A percentile compares a stretch with the other conserved stretches of the same genome.
These are phyloP conservation scores for Hirtodrosophila duncani DNA, from an alignment of 2,888 invertebrate genomes.

Conservation along the genomic window DNA sequence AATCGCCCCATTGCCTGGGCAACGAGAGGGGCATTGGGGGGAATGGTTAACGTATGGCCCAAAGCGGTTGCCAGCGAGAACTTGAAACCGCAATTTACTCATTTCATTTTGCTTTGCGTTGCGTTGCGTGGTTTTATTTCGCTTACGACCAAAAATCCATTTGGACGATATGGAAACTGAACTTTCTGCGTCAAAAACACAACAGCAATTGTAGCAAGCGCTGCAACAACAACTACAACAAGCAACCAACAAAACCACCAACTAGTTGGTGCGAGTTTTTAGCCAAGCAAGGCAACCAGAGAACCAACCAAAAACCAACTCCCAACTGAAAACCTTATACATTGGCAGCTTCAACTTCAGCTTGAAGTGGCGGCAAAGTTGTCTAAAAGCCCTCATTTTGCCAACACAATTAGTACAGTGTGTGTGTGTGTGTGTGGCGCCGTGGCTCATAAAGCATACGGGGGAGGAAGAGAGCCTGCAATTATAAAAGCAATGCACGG, in stretches of 20 bases:
- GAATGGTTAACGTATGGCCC: neutral
- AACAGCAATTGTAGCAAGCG: constrained; percentile 5
- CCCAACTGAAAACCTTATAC: constrained; percentile 41
- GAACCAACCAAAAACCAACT: constrained; percentile 47
- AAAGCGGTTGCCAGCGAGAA: constrained; percentile 41
- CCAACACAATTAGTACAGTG: constrained; percentile 4
- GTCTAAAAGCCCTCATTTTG: constrained; percentile 53
- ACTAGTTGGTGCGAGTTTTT: neutral
- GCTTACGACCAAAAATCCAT: constrained; percentile 67
- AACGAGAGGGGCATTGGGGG: constrained; percentile 24
- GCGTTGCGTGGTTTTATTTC: constrained; percentile 61
- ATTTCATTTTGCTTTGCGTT: constrained; percentile 59
- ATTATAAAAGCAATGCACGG: constrained; percentile 66
- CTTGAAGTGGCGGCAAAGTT: constrained; percentile 62
- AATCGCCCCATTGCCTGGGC: constrained; percentile 36
- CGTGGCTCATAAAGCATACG: constrained; percentile 67
- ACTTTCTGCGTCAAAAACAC: constrained; percentile 52
- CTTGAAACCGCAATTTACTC: constrained; percentile 71
- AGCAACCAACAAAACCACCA: constrained; percentile 2
- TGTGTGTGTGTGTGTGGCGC: constrained; percentile 50
- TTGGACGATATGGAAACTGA: constrained; percentile 44
- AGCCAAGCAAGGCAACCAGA: constrained; percentile 21
- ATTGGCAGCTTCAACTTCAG: constrained; percentile 14
- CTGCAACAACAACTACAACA: constrained; percentile 10
- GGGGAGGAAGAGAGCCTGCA: constrained; percentile 58